phyloP scores from a whole-genome alignment of 2,113 vertebrate species.

The Garra rufa region DNA sequence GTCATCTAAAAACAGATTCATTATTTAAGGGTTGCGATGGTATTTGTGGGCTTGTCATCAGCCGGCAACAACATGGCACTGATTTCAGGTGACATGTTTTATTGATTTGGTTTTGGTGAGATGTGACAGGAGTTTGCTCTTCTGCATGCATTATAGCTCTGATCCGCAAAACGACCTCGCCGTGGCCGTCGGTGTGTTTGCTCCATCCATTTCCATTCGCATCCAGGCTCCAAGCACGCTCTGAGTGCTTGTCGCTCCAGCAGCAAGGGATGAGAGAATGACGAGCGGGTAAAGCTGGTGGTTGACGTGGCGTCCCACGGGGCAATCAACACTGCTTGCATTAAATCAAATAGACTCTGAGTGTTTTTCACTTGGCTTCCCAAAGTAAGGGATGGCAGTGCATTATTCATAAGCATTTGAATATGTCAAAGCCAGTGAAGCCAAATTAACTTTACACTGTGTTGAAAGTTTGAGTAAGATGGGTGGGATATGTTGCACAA shows the following conservation, averaged over 20 bases:
- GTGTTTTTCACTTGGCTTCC: constrained; percentile 85
- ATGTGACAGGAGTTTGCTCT: constrained; percentile 51
- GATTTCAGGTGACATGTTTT: constrained; percentile 60
- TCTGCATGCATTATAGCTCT: constrained; percentile 17
- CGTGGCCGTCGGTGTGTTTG: constrained; percentile 25
- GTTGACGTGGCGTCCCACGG: constrained; percentile 65
- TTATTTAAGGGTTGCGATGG: constrained; percentile 62
- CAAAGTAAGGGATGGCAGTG: constrained; percentile 78
- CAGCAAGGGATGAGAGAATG: constrained; percentile 52
- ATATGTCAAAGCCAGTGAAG: constrained; percentile 77
- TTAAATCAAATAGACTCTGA: constrained; percentile 76
- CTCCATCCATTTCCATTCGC: constrained; percentile 39
- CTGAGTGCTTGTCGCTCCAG: constrained; percentile 52
- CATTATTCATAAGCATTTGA: constrained; percentile 84
- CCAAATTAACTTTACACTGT: constrained; percentile 59
- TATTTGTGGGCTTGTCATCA: constrained; percentile 60
- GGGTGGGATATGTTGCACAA: neutral
- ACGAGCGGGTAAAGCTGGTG: constrained; percentile 57
- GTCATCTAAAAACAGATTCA: constrained; percentile 45
- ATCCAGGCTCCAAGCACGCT: neutral
- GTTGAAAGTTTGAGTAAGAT: constrained; percentile 25
- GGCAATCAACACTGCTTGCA: constrained; percentile 62
- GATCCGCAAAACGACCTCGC: constrained; percentile 28
- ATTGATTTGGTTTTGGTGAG: constrained; percentile 50
- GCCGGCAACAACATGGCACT: constrained; percentile 37